These are phyloP conservation scores for Ypsolopha scabrella DNA, from an alignment of 2,888 invertebrate genomes.

Conservation along the genomic window DNA sequence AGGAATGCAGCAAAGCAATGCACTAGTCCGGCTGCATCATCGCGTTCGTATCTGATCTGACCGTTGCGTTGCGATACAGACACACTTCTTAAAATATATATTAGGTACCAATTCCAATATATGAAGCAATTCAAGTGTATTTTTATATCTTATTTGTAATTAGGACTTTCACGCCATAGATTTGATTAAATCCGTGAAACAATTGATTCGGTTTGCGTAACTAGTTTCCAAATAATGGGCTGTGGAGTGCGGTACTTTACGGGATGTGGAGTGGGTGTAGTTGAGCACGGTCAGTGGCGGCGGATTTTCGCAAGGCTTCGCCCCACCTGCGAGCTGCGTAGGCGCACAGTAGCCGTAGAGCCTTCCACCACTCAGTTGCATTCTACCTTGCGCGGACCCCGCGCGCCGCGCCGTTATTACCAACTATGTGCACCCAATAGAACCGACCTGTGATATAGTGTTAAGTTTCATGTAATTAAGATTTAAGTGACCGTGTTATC, in stretches of 20 bases:
- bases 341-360: constrained; percentile 36
- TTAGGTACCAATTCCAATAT: too few relatives aligned
- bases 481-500: constrained; percentile 14
- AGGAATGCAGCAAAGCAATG: constrained; percentile 27
- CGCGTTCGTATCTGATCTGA: neutral
- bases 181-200: too few relatives aligned
- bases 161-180: too few relatives aligned
- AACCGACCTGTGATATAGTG: constrained; percentile 63
- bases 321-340: constrained; percentile 25
- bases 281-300: constrained; percentile 18
- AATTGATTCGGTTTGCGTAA: too few relatives aligned
- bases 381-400: constrained; percentile 36
- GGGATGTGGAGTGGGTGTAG: constrained; percentile 12
- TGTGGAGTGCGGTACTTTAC: neutral
- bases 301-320: constrained; percentile 54
- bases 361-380: constrained; percentile 31
- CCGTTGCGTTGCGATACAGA: neutral
- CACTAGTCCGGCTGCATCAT: neutral
- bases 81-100: too few relatives aligned
- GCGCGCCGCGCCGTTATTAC: constrained; percentile 27
- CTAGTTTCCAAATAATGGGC: too few relatives aligned
- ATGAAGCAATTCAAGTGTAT: too few relatives aligned
- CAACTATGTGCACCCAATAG: constrained; percentile 45
- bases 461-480: constrained; percentile 40
- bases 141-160: too few relatives aligned